Percentiles rank a stretch among this genome's conserved stretches.
phyloP scores from a whole-genome alignment of 2,888 invertebrate species.

The Plutella xylostella region DNA sequence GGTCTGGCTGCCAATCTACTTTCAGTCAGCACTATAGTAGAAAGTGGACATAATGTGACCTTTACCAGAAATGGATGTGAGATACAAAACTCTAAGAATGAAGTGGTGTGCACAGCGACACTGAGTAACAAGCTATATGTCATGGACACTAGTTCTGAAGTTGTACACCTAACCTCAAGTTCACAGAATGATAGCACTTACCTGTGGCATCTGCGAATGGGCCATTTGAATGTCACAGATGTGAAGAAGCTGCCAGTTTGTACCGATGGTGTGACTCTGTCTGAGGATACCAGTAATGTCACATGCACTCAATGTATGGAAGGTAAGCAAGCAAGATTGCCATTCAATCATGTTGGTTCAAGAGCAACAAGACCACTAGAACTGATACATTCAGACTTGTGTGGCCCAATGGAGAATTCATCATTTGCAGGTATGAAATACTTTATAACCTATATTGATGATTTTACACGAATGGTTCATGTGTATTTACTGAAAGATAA shows the following conservation, averaged over 20 bases:
- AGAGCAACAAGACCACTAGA: slow-evolving; percentile 15
- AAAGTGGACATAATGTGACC: too few species aligned
- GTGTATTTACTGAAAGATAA: slow-evolving; percentile 5
- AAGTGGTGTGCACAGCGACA: slow-evolving; percentile 13
- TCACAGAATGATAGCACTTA: slow-evolving; percentile 6
- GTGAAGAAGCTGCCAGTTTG: slow-evolving; percentile 16
- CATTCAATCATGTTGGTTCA: slow-evolving; percentile 16
- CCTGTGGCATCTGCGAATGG: slow-evolving; percentile 19
- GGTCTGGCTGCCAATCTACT: too few species aligned
- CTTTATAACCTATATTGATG: slow-evolving; percentile 20
- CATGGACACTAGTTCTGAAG: slow-evolving; percentile 2
- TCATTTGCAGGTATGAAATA: slow-evolving; percentile 19
- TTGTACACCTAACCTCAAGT: slow-evolving; percentile 4
- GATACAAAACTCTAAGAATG: too few species aligned
- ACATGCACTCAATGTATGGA: slow-evolving; percentile 14
- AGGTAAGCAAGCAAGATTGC: slow-evolving; percentile 19
- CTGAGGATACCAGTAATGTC: slow-evolving; percentile 6
- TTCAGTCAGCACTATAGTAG: too few species aligned
- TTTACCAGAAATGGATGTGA: too few species aligned
- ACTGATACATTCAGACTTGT: slow-evolving; percentile 18
- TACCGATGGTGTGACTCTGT: slow-evolving; percentile 16
- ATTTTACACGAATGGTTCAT: slow-evolving; percentile 9
- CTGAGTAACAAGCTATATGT: slow-evolving; percentile 14
- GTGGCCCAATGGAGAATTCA: slow-evolving; percentile 20
- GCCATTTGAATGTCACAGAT: slow-evolving; percentile 10